These are phyloP conservation scores for Drosophila pallidifrons DNA, from an alignment of 1,140 invertebrate species.

Conservation along the genomic window DNA sequence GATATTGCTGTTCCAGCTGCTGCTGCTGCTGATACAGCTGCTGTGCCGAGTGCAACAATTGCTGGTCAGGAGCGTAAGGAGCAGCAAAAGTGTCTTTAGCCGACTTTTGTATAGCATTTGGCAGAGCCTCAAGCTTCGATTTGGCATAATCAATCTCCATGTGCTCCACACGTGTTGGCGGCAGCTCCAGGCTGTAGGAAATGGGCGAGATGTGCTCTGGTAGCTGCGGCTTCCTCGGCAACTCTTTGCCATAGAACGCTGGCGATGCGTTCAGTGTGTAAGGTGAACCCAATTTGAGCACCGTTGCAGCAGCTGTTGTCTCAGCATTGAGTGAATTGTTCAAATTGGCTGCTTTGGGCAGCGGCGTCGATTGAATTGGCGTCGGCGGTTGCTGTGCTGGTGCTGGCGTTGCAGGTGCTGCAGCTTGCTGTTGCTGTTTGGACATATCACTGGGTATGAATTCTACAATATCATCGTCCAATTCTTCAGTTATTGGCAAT, in stretches of 20 bases:
- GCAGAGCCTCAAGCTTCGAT: neutral
- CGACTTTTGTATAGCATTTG: slow-evolving; percentile 35
- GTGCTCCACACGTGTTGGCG: slow-evolving; percentile 34
- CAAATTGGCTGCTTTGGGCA: slow-evolving; percentile 2
- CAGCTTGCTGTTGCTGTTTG: neutral
- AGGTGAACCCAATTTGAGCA: slow-evolving; percentile 54
- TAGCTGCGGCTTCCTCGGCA: slow-evolving; percentile 1
- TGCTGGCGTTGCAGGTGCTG: neutral
- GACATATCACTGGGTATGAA: slow-evolving; percentile 23
- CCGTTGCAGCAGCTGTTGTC: neutral
- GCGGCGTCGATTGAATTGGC: neutral
- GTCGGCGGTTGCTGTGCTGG: neutral
- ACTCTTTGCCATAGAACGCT: slow-evolving; percentile 23
- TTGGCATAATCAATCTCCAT: slow-evolving; percentile 53
- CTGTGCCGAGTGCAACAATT: neutral
- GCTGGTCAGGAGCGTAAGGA: neutral
- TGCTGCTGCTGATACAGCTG: neutral
- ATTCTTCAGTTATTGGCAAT: neutral
- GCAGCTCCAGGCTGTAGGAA: slow-evolving; percentile 58
- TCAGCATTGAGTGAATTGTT: slow-evolving; percentile 8
- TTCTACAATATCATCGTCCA: slow-evolving; percentile 57
- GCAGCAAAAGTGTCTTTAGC: neutral
- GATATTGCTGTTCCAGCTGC: neutral
- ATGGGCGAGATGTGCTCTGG: slow-evolving; percentile 28
- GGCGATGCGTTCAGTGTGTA: slow-evolving; percentile 31